A percentile compares a stretch with the other conserved stretches of the same genome.
phyloP scores from a whole-genome alignment of 2,113 vertebrate genomes.

The Hippopotamus amphibius region DNA sequence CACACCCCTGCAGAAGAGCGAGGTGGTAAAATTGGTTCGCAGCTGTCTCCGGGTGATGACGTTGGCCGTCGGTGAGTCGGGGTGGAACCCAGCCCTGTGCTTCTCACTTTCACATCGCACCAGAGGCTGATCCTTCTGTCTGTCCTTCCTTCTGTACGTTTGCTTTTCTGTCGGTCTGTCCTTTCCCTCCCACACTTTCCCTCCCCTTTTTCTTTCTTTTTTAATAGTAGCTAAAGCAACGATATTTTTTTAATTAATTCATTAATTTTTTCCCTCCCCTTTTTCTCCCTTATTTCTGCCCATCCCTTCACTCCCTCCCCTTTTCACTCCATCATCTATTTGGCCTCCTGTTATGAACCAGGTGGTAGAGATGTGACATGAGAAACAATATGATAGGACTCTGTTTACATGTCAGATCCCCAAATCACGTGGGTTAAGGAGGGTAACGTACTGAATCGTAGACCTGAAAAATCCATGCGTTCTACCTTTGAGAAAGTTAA shows the following conservation, averaged over 20 bases:
- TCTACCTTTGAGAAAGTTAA: neutral
- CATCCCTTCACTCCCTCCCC: too few species aligned
- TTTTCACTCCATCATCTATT: neutral
- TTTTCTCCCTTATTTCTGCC: neutral
- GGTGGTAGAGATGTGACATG: neutral
- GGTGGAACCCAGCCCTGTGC: neutral
- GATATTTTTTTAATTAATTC: too few species aligned
- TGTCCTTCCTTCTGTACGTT: neutral
- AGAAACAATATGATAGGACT: neutral
- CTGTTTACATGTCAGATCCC: neutral
- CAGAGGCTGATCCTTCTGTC: neutral
- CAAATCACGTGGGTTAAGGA: neutral
- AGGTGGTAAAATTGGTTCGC: constrained; percentile 89
- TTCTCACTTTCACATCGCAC: neutral
- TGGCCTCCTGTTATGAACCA: neutral
- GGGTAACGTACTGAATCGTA: neutral
- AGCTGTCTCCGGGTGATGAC: constrained; percentile 90
- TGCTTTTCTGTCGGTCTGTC: neutral
- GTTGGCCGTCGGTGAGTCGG: constrained; percentile 90
- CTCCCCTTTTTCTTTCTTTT: neutral
- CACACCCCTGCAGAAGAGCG: constrained; percentile 93
- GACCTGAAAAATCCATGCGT: neutral
- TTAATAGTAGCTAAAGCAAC: too few species aligned
- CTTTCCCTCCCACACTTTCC: neutral
- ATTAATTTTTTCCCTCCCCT: neutral